Base-by-base conservation (phyloP, 2,797 vertebrate genomes). In the Hozukius guyotensis region DNA sequence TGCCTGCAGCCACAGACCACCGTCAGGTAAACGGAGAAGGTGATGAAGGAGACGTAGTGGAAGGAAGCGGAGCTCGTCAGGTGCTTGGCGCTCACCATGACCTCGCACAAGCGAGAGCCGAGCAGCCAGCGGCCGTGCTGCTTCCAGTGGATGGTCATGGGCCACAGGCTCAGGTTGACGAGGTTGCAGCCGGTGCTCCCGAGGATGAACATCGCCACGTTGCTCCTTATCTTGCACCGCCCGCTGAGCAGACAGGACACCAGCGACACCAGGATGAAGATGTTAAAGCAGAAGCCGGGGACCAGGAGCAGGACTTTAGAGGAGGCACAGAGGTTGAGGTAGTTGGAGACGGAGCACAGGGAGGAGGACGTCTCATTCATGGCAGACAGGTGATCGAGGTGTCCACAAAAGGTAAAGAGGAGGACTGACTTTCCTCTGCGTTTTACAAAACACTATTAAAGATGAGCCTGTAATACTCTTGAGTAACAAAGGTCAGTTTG, bases 1-100 rank as follows among this genome's bases (percentile, higher is more conserved):
- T 84, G 79, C 36, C 77, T 77, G 18, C 74, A 87, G 53, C n/a
- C 27, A 55, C 89, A 84, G 29, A 91, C 91, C 87, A 92, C 90
- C 52, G 87, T 91, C 82, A 90, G 90, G 81, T 93, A 93, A 75
- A 95, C 78, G 55, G 91, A 94, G 84, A 94, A 92, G 29, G 87
- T 93, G 68, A 95, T 94, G 84, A 94, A 95, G 72, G 87, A 92
- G 66, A 90, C 77, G 32, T 93, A 94, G 80, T 93, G 90, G 82
- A 94, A 95, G 36, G 90, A 95, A 32, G 91, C 82, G 0, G 85
- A 91, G 72, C 89, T 90, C 6, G 83, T 91, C 77, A 94, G 86
- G 65, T 91, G 87, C 66, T 92, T 95, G 81, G 88, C 53, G n/a
- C 84, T 88, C 85, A 93, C 92, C 91, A 93, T 94, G 62, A 94